Percentiles rank a stretch among this genome's conserved stretches.
phyloP scores from a whole-genome alignment of 2,888 invertebrate species.

The Smittia aterrima region DNA sequence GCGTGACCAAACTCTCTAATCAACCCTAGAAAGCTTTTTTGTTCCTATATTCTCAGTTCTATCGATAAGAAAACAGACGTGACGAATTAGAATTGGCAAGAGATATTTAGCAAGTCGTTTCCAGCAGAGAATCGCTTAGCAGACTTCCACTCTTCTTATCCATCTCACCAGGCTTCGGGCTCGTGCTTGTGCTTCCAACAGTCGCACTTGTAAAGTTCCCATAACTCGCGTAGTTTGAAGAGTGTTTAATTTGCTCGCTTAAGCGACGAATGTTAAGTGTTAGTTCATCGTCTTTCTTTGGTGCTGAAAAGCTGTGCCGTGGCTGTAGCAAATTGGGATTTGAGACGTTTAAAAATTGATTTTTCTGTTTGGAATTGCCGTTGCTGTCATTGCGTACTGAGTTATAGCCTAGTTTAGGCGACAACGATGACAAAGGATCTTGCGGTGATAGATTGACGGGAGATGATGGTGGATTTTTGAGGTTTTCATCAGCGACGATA shows the following conservation, averaged over 20 bases:
- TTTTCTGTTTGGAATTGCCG: not conserved
- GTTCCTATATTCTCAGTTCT: too few relatives aligned
- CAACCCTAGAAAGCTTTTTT: too few relatives aligned
- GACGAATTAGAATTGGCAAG: not conserved
- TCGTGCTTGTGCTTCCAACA: not conserved
- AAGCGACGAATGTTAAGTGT: slow-evolving; percentile 52
- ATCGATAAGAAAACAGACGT: not conserved
- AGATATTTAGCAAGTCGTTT: slow-evolving; percentile 34
- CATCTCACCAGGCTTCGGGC: slow-evolving; percentile 7
- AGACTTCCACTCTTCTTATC: slow-evolving; percentile 28
- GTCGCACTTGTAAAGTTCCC: slow-evolving; percentile 24
- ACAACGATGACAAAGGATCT: slow-evolving; percentile 23
- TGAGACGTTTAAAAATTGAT: slow-evolving; percentile 46
- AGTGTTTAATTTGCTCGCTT: slow-evolving; percentile 49
- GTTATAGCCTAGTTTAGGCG: slow-evolving; percentile 34
- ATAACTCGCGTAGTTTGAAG: slow-evolving; percentile 33
- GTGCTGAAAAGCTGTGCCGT: slow-evolving; percentile 49
- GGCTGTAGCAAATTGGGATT: slow-evolving; percentile 49
- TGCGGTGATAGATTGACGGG: not conserved
- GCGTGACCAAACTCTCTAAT: too few relatives aligned
- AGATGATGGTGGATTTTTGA: not conserved
- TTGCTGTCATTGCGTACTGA: not conserved
- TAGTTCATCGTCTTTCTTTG: slow-evolving; percentile 48
- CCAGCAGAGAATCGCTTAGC: slow-evolving; percentile 26
- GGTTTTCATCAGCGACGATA: not conserved